Base-by-base conservation (phyloP, 2,797 vertebrate genomes). In the Etheostoma perlongum region DNA sequence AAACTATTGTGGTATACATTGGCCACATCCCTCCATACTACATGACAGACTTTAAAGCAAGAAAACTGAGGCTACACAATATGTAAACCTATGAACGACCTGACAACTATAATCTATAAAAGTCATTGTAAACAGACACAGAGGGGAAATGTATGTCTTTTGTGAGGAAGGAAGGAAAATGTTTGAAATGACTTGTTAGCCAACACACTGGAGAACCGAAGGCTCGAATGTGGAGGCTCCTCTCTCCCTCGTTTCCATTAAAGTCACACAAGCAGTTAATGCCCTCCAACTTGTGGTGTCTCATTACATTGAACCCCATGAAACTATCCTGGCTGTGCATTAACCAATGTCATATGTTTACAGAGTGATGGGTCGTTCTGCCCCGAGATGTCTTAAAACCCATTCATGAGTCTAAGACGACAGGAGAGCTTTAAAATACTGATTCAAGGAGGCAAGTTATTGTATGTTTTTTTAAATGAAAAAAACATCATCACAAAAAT, bases 251-350 rank as follows among this genome's bases (percentile, higher is more conserved):
- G 46, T 80, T 84, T 84, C 92, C 82, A 93, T 91, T 89, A 93
- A 94, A 93, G 85, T 92, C 91, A 88, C 87, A 89, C 81, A 90
- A 78, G 88, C 91, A 88, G 85, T 90, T 83, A 90, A 92, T 78
- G 81, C 71, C 79, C 81, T 87, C 77, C 67, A 86, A 89, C 88
- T 79, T 85, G 85, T 85, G 89, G 94, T 93, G 87, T 94, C 83
- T 75, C 61, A 23, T 95, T 94, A 93, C 94, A 70, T 54, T 78
- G 75, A 89, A 89, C 85, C 85, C 87, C 85, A 84, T 89, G 82
- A 93, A 94, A 90, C 80, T 70, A 47, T 51, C 68, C 85, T 83
- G 70, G 79, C 85, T 86, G 74, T 44, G 72, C 86, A 85, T 89
- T 92, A 93, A 92, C 89, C 87, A 84, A 87, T 86, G 83, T 85